These are phyloP conservation scores for Galaxea fascicularis DNA, from an alignment of 92 coral and sea anemone genomes.

Conservation along the genomic window DNA sequence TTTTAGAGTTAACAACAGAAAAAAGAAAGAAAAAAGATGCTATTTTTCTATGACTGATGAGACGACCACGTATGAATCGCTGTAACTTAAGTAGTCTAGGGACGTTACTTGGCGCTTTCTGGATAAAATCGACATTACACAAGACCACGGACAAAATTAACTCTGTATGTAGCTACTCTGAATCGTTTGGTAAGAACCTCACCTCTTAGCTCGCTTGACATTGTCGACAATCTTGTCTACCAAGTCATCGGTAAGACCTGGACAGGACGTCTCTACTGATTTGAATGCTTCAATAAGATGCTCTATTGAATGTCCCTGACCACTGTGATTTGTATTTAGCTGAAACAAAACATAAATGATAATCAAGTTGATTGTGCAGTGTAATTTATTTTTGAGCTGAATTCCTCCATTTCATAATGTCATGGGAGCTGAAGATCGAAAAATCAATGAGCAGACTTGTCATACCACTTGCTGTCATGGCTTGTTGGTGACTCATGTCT, in stretches of 20 bases:
- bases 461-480: background rate
- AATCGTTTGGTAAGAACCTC: background rate
- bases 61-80: too few species aligned
- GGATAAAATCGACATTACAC: too few species aligned
- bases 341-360: conserved; percentile 15
- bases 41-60: too few species aligned
- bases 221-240: conserved; percentile 83
- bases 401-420: too few species aligned
- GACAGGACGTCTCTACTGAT: conserved; percentile 84
- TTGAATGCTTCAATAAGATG: conserved; percentile 83
- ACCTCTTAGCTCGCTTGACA: conserved; percentile 63
- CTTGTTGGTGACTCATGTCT: background rate
- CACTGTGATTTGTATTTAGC: conserved; percentile 83
- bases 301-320: conserved; percentile 77
- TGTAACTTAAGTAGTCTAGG: too few species aligned
- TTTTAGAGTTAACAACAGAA: too few species aligned
- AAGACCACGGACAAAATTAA: too few species aligned
- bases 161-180: background rate
- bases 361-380: background rate
- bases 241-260: conserved; percentile 89
- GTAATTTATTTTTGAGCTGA: background rate
- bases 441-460: too few species aligned
- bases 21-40: too few species aligned
- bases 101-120: too few species aligned
- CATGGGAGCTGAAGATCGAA: too few species aligned